Conservation (phyloP, 2,797 vertebrate genomes). For the Lepus oiostolus region DNA sequence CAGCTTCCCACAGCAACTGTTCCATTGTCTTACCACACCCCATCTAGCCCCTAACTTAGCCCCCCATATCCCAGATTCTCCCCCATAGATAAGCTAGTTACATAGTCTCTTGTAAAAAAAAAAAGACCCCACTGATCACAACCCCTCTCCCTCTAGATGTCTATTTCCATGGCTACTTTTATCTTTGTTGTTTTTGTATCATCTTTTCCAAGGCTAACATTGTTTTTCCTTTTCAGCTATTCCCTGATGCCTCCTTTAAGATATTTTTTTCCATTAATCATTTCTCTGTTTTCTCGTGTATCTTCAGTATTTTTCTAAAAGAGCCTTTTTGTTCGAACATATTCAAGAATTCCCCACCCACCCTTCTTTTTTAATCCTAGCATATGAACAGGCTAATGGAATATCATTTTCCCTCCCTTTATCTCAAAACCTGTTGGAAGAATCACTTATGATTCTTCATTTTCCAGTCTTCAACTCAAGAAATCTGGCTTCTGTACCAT, state of each 20-base stretch:
- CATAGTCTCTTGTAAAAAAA: slow-evolving; percentile 46
- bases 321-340: slow-evolving; percentile 22
- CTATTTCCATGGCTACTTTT: slow-evolving; percentile 62
- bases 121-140: slow-evolving; percentile 27
- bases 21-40: slow-evolving; percentile 66
- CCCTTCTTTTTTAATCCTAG: slow-evolving; percentile 45
- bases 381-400: background rate
- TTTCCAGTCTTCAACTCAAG: slow-evolving; percentile 45
- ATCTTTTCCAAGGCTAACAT: slow-evolving; percentile 38
- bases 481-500: slow-evolving; percentile 17
- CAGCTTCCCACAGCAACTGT: slow-evolving; percentile 76
- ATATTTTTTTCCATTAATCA: slow-evolving; percentile 48
- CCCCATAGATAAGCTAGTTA: slow-evolving; percentile 67
- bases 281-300: slow-evolving; percentile 30
- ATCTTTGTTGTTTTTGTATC: slow-evolving; percentile 55
- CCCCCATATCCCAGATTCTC: background rate
- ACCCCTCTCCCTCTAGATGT: slow-evolving; percentile 33
- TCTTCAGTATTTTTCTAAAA: slow-evolving; percentile 53
- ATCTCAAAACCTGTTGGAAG: slow-evolving; percentile 63
- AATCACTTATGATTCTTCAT: slow-evolving; percentile 7
- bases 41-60: slow-evolving; percentile 57
- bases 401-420: slow-evolving; percentile 56
- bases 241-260: background rate
- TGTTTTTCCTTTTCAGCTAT: slow-evolving; percentile 56
- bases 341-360: slow-evolving; percentile 4